phyloP scores from a whole-genome alignment of 2,113 vertebrate species.

The Anarhynchus alexandrinus region DNA sequence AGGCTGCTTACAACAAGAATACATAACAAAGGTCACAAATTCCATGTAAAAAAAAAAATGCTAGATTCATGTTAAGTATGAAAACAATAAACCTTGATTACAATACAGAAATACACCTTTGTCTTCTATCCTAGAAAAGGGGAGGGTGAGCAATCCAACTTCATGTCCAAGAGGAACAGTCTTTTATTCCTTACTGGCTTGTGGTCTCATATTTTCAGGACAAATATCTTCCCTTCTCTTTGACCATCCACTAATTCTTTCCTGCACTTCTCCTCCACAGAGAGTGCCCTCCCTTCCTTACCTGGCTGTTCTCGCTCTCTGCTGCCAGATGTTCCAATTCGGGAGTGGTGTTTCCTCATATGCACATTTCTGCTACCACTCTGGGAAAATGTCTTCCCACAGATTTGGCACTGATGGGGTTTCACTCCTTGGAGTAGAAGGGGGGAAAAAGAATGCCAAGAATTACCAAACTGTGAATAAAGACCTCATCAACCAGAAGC shows the following conservation, averaged over 20 bases:
- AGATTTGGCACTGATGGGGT: constrained; percentile 93
- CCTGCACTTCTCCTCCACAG: neutral
- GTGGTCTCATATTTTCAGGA: neutral
- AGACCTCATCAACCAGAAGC: neutral
- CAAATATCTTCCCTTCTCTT: neutral
- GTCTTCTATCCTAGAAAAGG: neutral
- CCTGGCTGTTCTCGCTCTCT: constrained; percentile 76
- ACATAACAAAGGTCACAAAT: neutral
- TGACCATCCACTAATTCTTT: neutral
- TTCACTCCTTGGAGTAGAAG: constrained; percentile 87
- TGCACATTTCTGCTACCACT: constrained; percentile 97
- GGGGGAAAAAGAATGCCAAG: neutral
- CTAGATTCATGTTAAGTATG: neutral
- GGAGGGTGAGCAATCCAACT: neutral
- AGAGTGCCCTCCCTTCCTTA: constrained; percentile 26
- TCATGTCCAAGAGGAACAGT: neutral
- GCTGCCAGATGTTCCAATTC: constrained; percentile 72
- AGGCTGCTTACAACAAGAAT: neutral
- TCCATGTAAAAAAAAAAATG: neutral
- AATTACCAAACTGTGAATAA: neutral
- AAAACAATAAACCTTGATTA: neutral
- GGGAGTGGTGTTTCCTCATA: constrained; percentile 90
- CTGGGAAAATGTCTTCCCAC: constrained; percentile 96
- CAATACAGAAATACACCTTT: neutral
- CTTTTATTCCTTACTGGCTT: neutral